Base-by-base conservation (phyloP, 1,140 invertebrate species). In the Hyles euphorbiae region DNA sequence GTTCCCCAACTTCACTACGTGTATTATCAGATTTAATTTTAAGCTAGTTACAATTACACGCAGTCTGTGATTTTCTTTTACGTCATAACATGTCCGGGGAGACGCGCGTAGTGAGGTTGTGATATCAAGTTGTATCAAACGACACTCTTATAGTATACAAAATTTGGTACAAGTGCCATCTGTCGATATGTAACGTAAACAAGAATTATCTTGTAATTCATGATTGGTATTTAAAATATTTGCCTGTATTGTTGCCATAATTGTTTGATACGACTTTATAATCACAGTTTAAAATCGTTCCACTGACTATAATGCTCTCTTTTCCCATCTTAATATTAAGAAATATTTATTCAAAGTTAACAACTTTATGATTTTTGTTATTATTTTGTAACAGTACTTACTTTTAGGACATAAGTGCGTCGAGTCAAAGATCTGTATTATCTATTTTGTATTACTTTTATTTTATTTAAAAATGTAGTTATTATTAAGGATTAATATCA, bases 371-470 rank as follows among this genome's bases (percentile, higher is more conserved):
- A 65, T 69, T 75, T 75, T 79, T 77, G 71, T 80, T 78, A 79
- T 74, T 68, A 72, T 73, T 74, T 68, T 63, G 64, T 77, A 79
- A 73, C 68, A 70, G 73, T 83, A 83, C 74, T 83, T 86, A 78
- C 75, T 76, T 76, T 56, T 58, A 83, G 83, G 81, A 49, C 63
- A 62, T 88, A 88, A 86, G 85, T 75, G 72, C 74, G 74, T 81
- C 78, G 79, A 88, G 85, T 88, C 85, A 88, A 85, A 88, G 85
- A 88, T 88, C 85, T 88, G 85, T 88, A 88, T 88, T 88, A 88
- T 85, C 76, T 86, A 88, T 85, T 86, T 88, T 85, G 75, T 86
- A 86, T 82, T 85, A 85, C 71, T 82, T 82, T 85, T 85, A 80
- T 73, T 81, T 75, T 88, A 87, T 86, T 83, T 86, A 82, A 79